Conservation (phyloP, 2,797 vertebrate species). For the Pitangus sulphuratus region DNA sequence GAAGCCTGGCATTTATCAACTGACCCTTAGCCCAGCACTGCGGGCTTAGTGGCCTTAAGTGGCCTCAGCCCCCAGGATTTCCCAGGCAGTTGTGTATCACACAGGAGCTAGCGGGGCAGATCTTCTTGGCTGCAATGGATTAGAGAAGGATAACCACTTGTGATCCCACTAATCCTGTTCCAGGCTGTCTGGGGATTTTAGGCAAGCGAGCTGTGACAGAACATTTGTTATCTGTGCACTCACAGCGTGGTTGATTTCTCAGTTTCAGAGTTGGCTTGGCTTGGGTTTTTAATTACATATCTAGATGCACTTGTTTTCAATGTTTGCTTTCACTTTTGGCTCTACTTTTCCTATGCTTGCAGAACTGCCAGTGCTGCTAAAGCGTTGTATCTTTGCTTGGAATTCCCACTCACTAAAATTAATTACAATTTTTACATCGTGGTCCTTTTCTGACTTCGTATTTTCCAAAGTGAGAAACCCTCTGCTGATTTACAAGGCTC, state of each 20-base stretch:
- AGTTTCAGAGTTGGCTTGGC: not conserved
- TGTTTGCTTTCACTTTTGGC: not conserved
- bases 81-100: not conserved
- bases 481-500: not conserved
- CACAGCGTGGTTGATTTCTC: not conserved
- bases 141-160: slow-evolving; percentile 52
- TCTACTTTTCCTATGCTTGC: not conserved
- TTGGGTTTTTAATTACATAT: not conserved
- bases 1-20: not conserved
- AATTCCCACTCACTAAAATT: not conserved
- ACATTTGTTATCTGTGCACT: not conserved
- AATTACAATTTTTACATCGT: not conserved
- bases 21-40: not conserved
- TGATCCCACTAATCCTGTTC: slow-evolving; percentile 59
- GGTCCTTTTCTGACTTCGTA: not conserved
- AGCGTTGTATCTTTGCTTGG: not conserved
- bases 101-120: slow-evolving; percentile 20
- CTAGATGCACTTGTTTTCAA: not conserved
- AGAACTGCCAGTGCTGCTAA: not conserved
- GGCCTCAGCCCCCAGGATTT: not conserved
- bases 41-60: slow-evolving; percentile 10
- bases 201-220: not conserved
- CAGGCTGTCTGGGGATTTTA: slow-evolving; percentile 30
- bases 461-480: not conserved
- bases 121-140: slow-evolving; percentile 46